Evolutionary conservation across 2,113 vertebrate species (phyloP), one percentile per base, ranked within the genome.

Genomic region (Ailurus styani): DNA sequence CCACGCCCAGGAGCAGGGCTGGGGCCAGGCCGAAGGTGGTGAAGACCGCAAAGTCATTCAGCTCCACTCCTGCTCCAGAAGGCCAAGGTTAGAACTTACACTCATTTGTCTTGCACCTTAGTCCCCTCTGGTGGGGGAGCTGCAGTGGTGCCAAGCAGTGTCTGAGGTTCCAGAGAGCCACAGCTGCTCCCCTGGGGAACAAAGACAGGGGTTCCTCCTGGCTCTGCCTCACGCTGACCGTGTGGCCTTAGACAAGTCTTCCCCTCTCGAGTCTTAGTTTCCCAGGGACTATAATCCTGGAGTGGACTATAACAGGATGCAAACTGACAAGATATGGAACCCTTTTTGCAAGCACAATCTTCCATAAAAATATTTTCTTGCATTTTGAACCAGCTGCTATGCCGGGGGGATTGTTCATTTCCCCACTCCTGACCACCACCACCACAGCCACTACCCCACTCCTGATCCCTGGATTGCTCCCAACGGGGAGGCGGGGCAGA

Each of bases 11-110:
- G 50, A 99, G 98, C 96, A 99, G 96, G 0, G 99, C 99, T 0
- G 99, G 99, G 72, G 99, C 99, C 60, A 99, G 98, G 66, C 99
- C 99, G 0, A 99, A 99, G 0, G 99, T 99, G 21, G 99, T 99
- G 97, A 99, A 99, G 97, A 99, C 99, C 0, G 99, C 99, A 7
- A 99, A 99, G 90, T 99, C 99, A 15, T 99, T 99, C 90, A 99
- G 98, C 93, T 99, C 99, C 3, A 99, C 99, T 90, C 99, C 99
- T 99, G 98, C 0, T 88, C 85, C 79, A 87, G 81, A 95, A 50
- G 70, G 55, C 62, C 66, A 37, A 77, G 25, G 88, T 47, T 4
- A 97, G 87, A 60, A 64, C 6, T 9, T 42, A 20, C 1, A 14
- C 79, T 37, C 79, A 7, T 0, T 21, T 5, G 0, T 25, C 70